Evolutionary conservation across 2,888 invertebrate species (phyloP), one percentile per base, ranked within the genome.

Genomic region (Xestia xanthographa): DNA sequence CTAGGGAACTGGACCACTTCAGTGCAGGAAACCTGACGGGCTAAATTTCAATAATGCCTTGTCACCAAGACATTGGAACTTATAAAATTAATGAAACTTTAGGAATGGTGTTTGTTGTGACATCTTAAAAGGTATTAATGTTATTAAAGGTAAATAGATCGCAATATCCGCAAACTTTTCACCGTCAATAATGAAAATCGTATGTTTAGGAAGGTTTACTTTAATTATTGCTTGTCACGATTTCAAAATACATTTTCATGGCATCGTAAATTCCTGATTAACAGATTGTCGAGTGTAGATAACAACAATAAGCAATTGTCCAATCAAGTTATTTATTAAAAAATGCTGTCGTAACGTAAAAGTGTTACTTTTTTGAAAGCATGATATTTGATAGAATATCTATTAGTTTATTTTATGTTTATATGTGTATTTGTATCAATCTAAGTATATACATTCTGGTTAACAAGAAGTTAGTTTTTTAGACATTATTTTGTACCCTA

Each of bases 171-270:
- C 12, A 29, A 38, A 34, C 14, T 38, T 5, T 17, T 17, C 43
- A 17, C 4, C 22, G 38, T 11, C 14, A 58, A 26, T 58, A 29
- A 17, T 29, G 17, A 29, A 58, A 56, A 29, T 6, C 26, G n/a
- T 56, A 14, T 26, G 14, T 29, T 17, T 58, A 29, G 1, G 26
- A 29, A 6, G 29, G 29, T 34, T 60, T 60, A 34, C 20, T 34
- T 38, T 67, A 17, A 41, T 76, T 22, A 50, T 34, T 26, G 67
- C 41, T 43, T n/a, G 67, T 76, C 68, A 43, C 34, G 58, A 67
- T 50, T 50, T 76, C 22, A n/a, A 68, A 53, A 26, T 38, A 22
- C 29, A 66, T 76, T 41, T 41, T 43, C n/a, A 29, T 43, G 45
- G 17, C 5, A 29, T 60, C 6, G 22, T 26, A 14, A 73, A 22